These are phyloP conservation scores for Megalops cyprinoides DNA, from an alignment of 2,797 vertebrate species.

Conservation along the genomic window DNA sequence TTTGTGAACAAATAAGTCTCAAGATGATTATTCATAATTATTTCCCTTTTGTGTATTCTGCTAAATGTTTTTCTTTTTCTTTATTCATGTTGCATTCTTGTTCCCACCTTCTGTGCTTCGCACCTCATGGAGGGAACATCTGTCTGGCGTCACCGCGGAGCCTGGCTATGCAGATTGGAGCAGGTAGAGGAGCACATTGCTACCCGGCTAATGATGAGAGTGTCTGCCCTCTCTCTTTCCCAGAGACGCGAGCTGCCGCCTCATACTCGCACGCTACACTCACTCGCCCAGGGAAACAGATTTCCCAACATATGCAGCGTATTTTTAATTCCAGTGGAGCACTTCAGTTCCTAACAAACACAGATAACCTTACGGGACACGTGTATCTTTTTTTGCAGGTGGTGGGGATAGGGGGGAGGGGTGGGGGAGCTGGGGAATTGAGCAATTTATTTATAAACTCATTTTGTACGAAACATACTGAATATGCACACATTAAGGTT, in stretches of 20 bases:
- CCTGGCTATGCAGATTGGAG: slow-evolving; percentile 79
- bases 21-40: slow-evolving; percentile 77
- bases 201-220: slow-evolving; percentile 80
- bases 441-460: slow-evolving; percentile 17
- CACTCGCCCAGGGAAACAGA: slow-evolving; percentile 80
- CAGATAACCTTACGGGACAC: slow-evolving; percentile 81
- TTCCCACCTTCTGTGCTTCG: slow-evolving; percentile 63
- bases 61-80: slow-evolving; percentile 73
- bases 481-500: slow-evolving; percentile 67
- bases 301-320: slow-evolving; percentile 83
- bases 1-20: slow-evolving; percentile 63
- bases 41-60: slow-evolving; percentile 71
- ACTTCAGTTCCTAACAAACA: slow-evolving; percentile 77
- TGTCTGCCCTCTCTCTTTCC: slow-evolving; percentile 75
- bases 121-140: slow-evolving; percentile 78
- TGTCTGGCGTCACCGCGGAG: slow-evolving; percentile 77
- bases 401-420: background rate
- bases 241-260: slow-evolving; percentile 77
- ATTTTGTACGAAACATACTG: slow-evolving; percentile 60
- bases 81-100: slow-evolving; percentile 12
- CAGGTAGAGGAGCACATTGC: slow-evolving; percentile 78
- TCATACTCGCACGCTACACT: slow-evolving; percentile 71
- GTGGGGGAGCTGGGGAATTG: slow-evolving; percentile 14
- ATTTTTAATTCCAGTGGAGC: slow-evolving; percentile 80
- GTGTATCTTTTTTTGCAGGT: slow-evolving; percentile 66